phyloP scores from a whole-genome alignment of 2,113 vertebrate species.

The Gymnarchus niloticus region DNA sequence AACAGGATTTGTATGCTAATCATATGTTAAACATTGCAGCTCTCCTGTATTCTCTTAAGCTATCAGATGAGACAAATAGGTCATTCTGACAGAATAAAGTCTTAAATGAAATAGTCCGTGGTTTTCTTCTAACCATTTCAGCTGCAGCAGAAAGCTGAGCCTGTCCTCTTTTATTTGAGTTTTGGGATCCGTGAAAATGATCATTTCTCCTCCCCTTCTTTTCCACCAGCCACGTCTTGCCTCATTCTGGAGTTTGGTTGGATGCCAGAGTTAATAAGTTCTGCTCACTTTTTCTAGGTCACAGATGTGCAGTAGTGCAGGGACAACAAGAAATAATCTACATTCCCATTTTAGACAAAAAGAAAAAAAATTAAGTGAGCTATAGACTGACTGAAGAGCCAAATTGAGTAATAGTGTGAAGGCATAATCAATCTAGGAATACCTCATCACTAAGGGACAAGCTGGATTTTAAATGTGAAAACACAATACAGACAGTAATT shows the following conservation, averaged over 20 bases:
- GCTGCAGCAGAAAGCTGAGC: neutral
- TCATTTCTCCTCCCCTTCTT: slow-evolving; percentile 24
- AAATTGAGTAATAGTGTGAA: slow-evolving; percentile 49
- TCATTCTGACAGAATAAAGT: neutral
- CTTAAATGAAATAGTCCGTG: neutral
- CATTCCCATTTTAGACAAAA: slow-evolving; percentile 41
- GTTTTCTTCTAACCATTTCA: neutral
- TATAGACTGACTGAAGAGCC: slow-evolving; percentile 49
- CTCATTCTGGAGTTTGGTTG: slow-evolving; percentile 47
- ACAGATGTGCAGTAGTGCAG: slow-evolving; percentile 52
- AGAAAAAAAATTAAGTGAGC: slow-evolving; percentile 40
- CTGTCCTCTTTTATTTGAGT: neutral
- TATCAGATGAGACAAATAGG: neutral
- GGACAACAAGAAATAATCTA: slow-evolving; percentile 46
- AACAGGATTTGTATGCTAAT: neutral
- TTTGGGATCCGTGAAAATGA: neutral
- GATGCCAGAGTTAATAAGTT: slow-evolving; percentile 46
- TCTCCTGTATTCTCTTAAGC: neutral
- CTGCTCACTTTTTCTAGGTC: slow-evolving; percentile 53
- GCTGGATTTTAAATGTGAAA: slow-evolving; percentile 45
- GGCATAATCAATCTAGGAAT: slow-evolving; percentile 54
- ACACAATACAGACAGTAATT: slow-evolving; percentile 46
- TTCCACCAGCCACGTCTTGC: slow-evolving; percentile 34
- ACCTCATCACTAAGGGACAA: slow-evolving; percentile 48
- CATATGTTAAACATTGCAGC: neutral